phyloP scores from a whole-genome alignment of 1,140 invertebrate genomes.

The Macrotrachela quadricornifera region DNA sequence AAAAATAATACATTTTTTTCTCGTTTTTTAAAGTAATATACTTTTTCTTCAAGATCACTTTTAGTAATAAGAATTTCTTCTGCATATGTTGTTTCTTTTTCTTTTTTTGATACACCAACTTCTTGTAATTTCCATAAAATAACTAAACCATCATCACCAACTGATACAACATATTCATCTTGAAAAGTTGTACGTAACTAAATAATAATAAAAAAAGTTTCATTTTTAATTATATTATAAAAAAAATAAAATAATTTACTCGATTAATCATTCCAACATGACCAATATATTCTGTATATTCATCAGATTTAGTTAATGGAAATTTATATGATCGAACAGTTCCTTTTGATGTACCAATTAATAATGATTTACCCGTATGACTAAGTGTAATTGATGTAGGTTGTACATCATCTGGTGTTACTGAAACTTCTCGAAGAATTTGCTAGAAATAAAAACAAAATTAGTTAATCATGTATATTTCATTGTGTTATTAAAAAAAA shows the following conservation, averaged over 20 bases:
- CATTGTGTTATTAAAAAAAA: no score
- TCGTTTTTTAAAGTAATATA: slow-evolving; percentile 10
- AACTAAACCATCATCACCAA: slow-evolving; percentile 49
- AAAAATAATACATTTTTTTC: slow-evolving; percentile 17
- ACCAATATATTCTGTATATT: slow-evolving; percentile 45
- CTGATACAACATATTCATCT: slow-evolving; percentile 51
- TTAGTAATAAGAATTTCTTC: slow-evolving; percentile 42
- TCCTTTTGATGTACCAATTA: slow-evolving; percentile 48
- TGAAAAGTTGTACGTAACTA: slow-evolving; percentile 43
- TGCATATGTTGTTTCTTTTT: slow-evolving; percentile 49
- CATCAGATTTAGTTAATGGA: slow-evolving; percentile 46
- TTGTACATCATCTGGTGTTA: slow-evolving; percentile 24
- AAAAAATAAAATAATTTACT: not conserved
- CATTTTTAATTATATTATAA: not conserved
- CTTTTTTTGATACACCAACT: slow-evolving; percentile 42
- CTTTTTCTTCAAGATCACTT: slow-evolving; percentile 33
- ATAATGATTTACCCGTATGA: slow-evolving; percentile 50
- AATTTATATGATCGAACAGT: slow-evolving; percentile 49
- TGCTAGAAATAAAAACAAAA: no score
- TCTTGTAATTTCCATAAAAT: slow-evolving; percentile 62
- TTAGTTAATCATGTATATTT: no score
- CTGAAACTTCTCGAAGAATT: slow-evolving; percentile 14
- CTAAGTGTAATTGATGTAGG: slow-evolving; percentile 42
- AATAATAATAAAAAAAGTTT: not conserved
- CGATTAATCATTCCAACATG: slow-evolving; percentile 34